These are phyloP conservation scores for Ophonus ardosiacus DNA, from an alignment of 2,888 invertebrate genomes.

Conservation along the genomic window DNA sequence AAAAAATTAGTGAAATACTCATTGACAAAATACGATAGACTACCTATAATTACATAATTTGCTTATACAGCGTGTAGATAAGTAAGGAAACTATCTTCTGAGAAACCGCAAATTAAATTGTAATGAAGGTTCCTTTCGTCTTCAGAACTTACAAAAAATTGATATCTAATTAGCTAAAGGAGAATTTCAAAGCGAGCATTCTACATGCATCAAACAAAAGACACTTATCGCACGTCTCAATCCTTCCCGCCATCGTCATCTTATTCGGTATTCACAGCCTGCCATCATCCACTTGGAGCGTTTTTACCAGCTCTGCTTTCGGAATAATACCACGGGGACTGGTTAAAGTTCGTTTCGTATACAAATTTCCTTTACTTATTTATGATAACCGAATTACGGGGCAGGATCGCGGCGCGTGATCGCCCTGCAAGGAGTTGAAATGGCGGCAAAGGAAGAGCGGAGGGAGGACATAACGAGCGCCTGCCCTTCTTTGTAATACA, in stretches of 20 bases:
- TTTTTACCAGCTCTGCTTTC: constrained; percentile 44
- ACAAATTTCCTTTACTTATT: constrained; percentile 63
- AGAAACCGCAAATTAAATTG: neutral
- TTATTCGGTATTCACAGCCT: constrained; percentile 31
- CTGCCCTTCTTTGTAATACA: constrained; percentile 61
- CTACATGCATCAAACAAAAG: constrained; percentile 21
- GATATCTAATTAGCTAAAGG: neutral
- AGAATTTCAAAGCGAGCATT: constrained; percentile 7
- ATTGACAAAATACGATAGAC: no score
- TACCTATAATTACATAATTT: no score
- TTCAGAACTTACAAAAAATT: neutral
- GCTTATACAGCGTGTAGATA: no score
- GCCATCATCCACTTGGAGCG: constrained; percentile 11
- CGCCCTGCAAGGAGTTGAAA: neutral
- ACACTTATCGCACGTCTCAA: constrained; percentile 21
- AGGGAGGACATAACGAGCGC: constrained; percentile 34
- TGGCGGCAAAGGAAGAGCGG: constrained; percentile 4
- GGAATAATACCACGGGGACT: constrained; percentile 58
- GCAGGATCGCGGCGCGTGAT: constrained; percentile 26
- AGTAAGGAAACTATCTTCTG: neutral
- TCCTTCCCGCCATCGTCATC: neutral
- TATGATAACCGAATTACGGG: constrained; percentile 60
- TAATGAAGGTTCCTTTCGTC: neutral
- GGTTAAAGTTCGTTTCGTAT: constrained; percentile 59
- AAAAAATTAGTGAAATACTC: no score